Percentiles rank a stretch among this genome's conserved stretches.
These are phyloP conservation scores for Ochropleura plecta DNA, from an alignment of 2,888 invertebrate genomes.

Conservation along the genomic window DNA sequence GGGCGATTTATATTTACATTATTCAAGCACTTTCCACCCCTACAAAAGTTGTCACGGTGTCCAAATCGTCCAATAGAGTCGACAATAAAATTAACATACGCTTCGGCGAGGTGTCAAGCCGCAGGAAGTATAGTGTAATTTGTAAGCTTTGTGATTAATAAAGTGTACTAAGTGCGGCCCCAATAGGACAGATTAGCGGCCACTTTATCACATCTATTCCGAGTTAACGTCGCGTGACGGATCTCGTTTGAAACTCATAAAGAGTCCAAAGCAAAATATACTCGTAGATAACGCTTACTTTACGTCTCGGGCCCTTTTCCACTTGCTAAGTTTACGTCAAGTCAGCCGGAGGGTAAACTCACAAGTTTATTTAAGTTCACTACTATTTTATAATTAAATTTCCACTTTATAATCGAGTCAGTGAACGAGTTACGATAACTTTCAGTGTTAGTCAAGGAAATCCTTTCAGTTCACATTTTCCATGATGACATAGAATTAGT, in stretches of 20 bases:
- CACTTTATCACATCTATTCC: constrained; percentile 90
- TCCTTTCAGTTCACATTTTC: constrained; percentile 64
- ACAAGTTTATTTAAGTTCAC: constrained; percentile 85
- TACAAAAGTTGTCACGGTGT: constrained; percentile 83
- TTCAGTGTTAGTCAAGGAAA: constrained; percentile 74
- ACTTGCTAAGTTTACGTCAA: constrained; percentile 85
- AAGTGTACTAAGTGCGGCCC: constrained; percentile 90
- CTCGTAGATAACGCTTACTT: constrained; percentile 89
- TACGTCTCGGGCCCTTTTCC: constrained; percentile 88
- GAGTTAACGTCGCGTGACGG: constrained; percentile 90
- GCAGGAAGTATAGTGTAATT: constrained; percentile 90
- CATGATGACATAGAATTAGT: constrained; percentile 9
- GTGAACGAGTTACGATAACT: constrained; percentile 72
- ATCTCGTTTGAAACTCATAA: constrained; percentile 91
- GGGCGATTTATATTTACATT: constrained; percentile 74
- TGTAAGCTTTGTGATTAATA: constrained; percentile 91
- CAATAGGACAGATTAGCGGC: constrained; percentile 90
- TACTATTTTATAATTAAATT: constrained; percentile 88
- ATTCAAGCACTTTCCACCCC: constrained; percentile 79
- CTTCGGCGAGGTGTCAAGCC: constrained; percentile 86
- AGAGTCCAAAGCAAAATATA: constrained; percentile 90
- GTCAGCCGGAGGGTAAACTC: constrained; percentile 81
- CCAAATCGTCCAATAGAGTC: constrained; percentile 85
- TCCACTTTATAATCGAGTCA: constrained; percentile 85
- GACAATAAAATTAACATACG: constrained; percentile 90